Evolutionary conservation across 92 coral and sea anemone genomes (phyloP), one percentile per base, ranked within the genome.

Genomic region (Phymanthus crucifer): DNA sequence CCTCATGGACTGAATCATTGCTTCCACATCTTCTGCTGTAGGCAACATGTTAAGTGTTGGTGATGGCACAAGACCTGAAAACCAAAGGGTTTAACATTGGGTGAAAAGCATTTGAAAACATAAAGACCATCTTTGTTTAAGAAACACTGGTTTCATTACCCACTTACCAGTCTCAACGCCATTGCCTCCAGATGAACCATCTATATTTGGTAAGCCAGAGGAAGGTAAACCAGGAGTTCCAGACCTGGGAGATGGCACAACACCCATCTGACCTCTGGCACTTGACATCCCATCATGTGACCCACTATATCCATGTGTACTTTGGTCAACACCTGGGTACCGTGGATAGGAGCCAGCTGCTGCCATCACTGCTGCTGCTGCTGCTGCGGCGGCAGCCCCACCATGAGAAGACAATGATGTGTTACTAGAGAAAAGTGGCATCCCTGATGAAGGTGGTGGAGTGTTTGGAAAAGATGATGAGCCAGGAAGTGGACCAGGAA

Each of bases 1-100:
- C 32, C 91, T 80, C 83, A 93, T 92, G 0, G 97, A 92, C 35
- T 91, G 94, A 71, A 95, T 95, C 94, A 95, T 92, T 48, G 98
- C 97, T 73, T 95, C 99, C 33, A 95, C 94, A 87, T 95, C 99
- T 66, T 92, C 97, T 27, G 99, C 93, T 32, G 96, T 95, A 23
- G 99, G 99, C 54, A 95, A 65, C 74, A 93, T 93, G 58, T 95
- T 95, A 34, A 95, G 66, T 40, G 94, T 92, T 32, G 99, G 99
- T 37, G 99, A 95, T 32, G 95, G 94, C 2, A 95, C 99, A 50
- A 84, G 96, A 11, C 96, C 99, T 95, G 61, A 37, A 23, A 57
- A 57, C 29, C 24, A 57, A n/a, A 9, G 23, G 11, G 12, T 57
- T 7, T n/a, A 2, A 57, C 32, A n/a, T n/a, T 6, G 6, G 24